Conservation (phyloP, 2,888 invertebrate genomes). For the Rotaria magnacalcarata region DNA sequence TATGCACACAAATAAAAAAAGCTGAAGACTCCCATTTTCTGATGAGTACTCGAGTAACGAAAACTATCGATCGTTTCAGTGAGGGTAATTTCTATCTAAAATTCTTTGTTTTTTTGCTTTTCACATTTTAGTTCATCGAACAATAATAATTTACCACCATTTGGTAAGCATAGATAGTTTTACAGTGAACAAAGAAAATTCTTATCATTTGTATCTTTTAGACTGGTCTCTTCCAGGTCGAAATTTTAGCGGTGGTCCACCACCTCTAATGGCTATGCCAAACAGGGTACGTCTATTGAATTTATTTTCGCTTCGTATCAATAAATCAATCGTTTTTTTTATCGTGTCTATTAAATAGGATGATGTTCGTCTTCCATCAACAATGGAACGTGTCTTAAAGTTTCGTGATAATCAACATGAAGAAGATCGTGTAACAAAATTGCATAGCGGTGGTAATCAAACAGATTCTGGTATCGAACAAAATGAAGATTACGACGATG, state of each 20-base stretch:
- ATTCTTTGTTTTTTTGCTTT: too few species aligned
- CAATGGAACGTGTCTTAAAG: not conserved
- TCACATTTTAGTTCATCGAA: not conserved
- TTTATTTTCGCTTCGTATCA: not conserved
- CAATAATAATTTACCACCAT: not conserved
- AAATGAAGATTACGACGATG: slow-evolving; percentile 8
- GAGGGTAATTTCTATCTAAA: too few species aligned
- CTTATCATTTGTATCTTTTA: not conserved
- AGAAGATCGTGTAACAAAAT: slow-evolving; percentile 13
- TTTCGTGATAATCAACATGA: slow-evolving; percentile 29
- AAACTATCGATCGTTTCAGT: too few species aligned
- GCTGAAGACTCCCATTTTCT: too few species aligned
- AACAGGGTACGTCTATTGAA: not conserved
- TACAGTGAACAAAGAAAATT: not conserved
- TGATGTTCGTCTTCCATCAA: not conserved
- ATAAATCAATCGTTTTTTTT: not conserved
- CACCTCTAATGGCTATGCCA: not conserved
- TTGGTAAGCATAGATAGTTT: not conserved
- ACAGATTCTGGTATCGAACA: not conserved
- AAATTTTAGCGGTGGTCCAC: not conserved
- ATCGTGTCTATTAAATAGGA: not conserved
- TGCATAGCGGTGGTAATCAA: not conserved
- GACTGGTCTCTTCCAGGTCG: slow-evolving; percentile 5
- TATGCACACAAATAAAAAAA: too few species aligned
- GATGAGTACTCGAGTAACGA: too few species aligned